phyloP scores from a whole-genome alignment of 2,797 vertebrate species.

The Cheirogaleus major region DNA sequence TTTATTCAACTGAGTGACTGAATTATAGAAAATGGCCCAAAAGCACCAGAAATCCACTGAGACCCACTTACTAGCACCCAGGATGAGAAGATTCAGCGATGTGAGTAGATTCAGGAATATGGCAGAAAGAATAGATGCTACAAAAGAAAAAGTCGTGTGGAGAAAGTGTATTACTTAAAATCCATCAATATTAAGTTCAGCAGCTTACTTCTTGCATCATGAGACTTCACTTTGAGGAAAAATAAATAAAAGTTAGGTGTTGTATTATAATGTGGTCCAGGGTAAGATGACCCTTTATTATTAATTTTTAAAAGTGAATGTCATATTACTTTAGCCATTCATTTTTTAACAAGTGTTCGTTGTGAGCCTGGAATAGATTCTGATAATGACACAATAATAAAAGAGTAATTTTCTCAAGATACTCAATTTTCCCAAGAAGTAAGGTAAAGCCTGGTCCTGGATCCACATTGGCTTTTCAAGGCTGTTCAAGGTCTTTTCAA shows the following conservation, averaged over 20 bases:
- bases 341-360: neutral
- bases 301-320: neutral
- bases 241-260: neutral
- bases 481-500: neutral
- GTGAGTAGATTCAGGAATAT: rapidly evolving
- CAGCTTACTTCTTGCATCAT: neutral
- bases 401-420: neutral
- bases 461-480: neutral
- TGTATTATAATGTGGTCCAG: neutral
- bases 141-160: neutral
- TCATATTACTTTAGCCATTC: neutral
- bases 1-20: neutral
- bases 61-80: neutral
- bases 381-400: neutral
- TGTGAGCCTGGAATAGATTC: neutral
- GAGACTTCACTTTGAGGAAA: neutral
- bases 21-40: neutral
- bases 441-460: neutral
- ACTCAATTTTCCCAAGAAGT: neutral
- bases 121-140: rapidly evolving
- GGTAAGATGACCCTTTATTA: neutral
- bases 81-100: neutral
- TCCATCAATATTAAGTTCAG: neutral
- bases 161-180: neutral
- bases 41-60: neutral